These are phyloP conservation scores for Holothuria scabra DNA, from an alignment of 53 echinoderm and acorn worm species.

Conservation along the genomic window DNA sequence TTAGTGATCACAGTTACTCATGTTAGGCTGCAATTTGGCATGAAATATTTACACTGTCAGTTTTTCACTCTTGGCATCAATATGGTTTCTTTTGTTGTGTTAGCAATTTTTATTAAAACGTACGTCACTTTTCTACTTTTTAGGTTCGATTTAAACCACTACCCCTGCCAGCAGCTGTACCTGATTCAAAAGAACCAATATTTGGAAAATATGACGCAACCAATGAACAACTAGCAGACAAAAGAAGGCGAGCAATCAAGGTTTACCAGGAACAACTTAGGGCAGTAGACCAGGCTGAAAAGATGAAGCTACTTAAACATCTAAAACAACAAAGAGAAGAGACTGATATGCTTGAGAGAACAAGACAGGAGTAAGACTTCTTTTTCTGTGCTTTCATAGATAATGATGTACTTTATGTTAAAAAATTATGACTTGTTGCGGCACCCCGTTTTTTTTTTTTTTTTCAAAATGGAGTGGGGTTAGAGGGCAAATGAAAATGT, in stretches of 20 bases:
- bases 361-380: conserved; percentile 83
- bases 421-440: too few species aligned
- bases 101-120: background rate
- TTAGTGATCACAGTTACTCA: too few species aligned
- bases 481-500: too few species aligned
- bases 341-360: conserved; percentile 81
- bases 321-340: conserved; percentile 81
- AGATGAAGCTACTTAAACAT: conserved; percentile 76
- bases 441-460: too few species aligned
- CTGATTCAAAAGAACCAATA: conserved; percentile 94
- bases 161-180: conserved; percentile 85
- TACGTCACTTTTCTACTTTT: background rate
- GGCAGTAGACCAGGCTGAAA: conserved; percentile 70
- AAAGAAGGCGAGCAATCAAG: conserved; percentile 84
- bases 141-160: conserved; percentile 99
- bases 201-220: conserved; percentile 96
- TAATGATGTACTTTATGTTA: too few species aligned
- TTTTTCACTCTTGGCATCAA: background rate
- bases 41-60: too few species aligned
- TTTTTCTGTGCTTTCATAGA: background rate
- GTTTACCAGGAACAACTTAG: conserved; percentile 84
- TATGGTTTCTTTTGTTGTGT: background rate
- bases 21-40: too few species aligned
- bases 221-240: conserved; percentile 96
- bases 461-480: too few species aligned